A percentile compares a stretch with the other conserved stretches of the same genome.
Conservation (phyloP, 2,113 vertebrate species). For the Tylochromis polylepis region DNA sequence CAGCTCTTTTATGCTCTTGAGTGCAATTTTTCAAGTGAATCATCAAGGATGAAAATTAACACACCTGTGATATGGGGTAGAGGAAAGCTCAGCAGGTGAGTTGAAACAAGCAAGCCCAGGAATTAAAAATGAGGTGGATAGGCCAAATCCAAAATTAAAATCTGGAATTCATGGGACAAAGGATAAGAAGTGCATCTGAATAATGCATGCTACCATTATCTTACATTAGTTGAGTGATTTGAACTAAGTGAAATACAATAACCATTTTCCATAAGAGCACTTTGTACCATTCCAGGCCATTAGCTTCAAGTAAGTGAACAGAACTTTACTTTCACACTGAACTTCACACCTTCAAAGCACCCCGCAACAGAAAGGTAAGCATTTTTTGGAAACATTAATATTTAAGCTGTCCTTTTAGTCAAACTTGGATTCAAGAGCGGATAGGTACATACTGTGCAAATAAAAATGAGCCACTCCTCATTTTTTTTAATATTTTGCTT, state of each 20-base stretch:
- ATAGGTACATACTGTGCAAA: background rate
- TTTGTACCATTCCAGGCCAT: constrained; percentile 19
- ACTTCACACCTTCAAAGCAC: constrained; percentile 11
- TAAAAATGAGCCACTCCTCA: background rate
- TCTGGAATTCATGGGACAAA: background rate
- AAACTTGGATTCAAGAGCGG: background rate
- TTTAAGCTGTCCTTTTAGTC: constrained; percentile 10
- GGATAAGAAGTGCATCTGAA: constrained; percentile 7
- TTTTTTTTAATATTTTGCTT: background rate
- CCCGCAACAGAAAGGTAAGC: background rate
- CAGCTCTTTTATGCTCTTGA: background rate
- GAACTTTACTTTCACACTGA: constrained; percentile 27
- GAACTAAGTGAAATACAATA: constrained; percentile 25
- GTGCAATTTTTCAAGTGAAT: background rate
- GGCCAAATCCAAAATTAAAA: background rate
- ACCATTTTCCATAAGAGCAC: constrained; percentile 30
- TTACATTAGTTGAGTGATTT: constrained; percentile 26
- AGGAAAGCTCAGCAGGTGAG: background rate
- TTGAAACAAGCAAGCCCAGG: background rate
- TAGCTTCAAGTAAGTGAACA: constrained; percentile 33
- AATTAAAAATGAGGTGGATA: background rate
- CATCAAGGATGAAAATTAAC: background rate
- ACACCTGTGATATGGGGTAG: background rate
- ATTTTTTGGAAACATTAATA: constrained; percentile 41
- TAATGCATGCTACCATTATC: constrained; percentile 27